Conservation (phyloP, 2,797 vertebrate species). For the Luscinia megarhynchos region DNA sequence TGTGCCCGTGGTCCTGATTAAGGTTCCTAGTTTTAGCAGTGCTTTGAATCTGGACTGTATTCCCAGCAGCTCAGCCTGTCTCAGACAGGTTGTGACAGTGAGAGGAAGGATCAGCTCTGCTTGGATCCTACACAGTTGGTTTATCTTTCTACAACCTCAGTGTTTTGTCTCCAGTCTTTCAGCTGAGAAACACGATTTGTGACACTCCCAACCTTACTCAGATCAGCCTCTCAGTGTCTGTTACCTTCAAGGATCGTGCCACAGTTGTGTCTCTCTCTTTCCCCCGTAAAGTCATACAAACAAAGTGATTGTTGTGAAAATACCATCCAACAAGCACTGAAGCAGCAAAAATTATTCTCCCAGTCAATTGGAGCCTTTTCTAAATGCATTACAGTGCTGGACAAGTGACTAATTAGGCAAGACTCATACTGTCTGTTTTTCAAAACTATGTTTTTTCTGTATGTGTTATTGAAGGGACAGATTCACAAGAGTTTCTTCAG, state of each 20-base stretch:
- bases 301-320: background rate
- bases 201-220: background rate
- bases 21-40: background rate
- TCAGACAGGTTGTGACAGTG: background rate
- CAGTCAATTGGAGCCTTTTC: background rate
- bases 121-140: background rate
- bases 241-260: background rate
- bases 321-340: background rate
- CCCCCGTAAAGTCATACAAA: background rate
- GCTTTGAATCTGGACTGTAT: background rate
- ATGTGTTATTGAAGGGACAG: constrained; percentile 40
- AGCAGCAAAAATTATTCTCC: constrained; percentile 5
- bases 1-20: background rate
- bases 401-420: constrained; percentile 44
- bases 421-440: constrained; percentile 17
- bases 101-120: background rate
- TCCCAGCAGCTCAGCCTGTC: background rate
- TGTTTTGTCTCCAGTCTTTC: background rate
- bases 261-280: background rate
- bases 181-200: background rate
- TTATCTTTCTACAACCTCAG: background rate
- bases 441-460: background rate
- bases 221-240: background rate
- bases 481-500: constrained; percentile 55
- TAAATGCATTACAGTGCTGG: constrained; percentile 11